Evolutionary conservation across 2,888 invertebrate species (phyloP).

Genomic region (Ecdyonurus torrentis): DNA sequence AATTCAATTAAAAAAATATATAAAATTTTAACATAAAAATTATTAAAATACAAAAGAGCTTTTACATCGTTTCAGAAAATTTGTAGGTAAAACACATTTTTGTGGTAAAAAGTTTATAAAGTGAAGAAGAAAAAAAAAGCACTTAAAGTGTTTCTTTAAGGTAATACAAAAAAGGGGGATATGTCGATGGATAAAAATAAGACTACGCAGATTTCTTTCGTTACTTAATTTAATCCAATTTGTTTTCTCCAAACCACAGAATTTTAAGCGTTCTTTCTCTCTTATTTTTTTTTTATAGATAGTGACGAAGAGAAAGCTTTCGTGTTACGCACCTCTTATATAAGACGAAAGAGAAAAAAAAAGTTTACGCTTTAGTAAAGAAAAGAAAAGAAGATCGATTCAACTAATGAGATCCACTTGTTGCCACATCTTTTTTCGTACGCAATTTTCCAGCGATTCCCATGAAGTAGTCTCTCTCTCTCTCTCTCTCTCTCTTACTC

Average conservation of each 20-base stretch:
- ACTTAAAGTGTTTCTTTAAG: background rate
- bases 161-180: background rate
- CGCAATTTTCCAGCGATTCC: too few relatives aligned
- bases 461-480: too few relatives aligned
- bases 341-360: background rate
- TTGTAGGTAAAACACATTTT: too few relatives aligned
- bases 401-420: constrained; percentile 3
- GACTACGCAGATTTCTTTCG: background rate
- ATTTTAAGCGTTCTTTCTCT: background rate
- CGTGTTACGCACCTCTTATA: background rate
- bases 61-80: too few relatives aligned
- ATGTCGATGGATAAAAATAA: background rate
- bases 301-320: too few relatives aligned
- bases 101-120: background rate
- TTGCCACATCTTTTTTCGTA: too few relatives aligned
- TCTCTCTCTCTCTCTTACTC: too few relatives aligned
- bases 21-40: too few relatives aligned
- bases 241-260: background rate
- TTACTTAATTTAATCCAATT: constrained; percentile 3
- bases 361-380: background rate
- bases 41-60: too few relatives aligned
- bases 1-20: too few relatives aligned
- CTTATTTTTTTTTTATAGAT: background rate
- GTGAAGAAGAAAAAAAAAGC: background rate
- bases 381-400: background rate